phyloP scores from a whole-genome alignment of 2,113 vertebrate genomes.

The Erythrocercus mccallii region DNA sequence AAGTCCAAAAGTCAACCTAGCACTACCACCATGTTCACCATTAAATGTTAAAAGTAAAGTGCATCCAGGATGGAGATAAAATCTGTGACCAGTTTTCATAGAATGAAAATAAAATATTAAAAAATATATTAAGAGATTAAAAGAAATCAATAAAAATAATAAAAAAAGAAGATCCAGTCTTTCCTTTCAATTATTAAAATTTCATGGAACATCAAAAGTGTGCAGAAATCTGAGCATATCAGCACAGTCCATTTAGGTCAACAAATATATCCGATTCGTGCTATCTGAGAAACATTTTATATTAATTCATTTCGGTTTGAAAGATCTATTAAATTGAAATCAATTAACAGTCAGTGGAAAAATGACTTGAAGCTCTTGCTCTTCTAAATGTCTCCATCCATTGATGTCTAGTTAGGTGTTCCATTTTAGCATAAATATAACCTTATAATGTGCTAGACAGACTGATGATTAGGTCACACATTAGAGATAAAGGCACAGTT shows the following conservation, averaged over 20 bases:
- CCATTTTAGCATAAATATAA: neutral
- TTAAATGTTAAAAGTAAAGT: neutral
- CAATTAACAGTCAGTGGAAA: neutral
- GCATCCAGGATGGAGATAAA: neutral
- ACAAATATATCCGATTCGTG: neutral
- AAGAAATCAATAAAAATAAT: neutral
- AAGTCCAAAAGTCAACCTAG: neutral
- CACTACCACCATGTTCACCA: fast-evolving
- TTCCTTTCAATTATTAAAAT: neutral
- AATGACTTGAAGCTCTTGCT: neutral
- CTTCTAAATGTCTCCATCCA: neutral
- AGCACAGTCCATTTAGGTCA: neutral
- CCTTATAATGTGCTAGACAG: neutral
- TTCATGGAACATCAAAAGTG: neutral
- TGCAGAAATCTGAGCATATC: neutral
- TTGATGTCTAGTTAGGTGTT: neutral
- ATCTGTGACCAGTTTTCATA: neutral
- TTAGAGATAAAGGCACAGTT: neutral
- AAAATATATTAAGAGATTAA: neutral
- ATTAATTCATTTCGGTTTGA: neutral
- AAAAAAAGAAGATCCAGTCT: neutral
- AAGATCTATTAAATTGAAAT: neutral
- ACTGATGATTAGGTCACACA: neutral
- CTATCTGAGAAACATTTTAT: neutral
- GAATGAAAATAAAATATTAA: neutral